Evolutionary conservation across 2,888 invertebrate species (phyloP).

Genomic region (Leucophenga maculata): DNA sequence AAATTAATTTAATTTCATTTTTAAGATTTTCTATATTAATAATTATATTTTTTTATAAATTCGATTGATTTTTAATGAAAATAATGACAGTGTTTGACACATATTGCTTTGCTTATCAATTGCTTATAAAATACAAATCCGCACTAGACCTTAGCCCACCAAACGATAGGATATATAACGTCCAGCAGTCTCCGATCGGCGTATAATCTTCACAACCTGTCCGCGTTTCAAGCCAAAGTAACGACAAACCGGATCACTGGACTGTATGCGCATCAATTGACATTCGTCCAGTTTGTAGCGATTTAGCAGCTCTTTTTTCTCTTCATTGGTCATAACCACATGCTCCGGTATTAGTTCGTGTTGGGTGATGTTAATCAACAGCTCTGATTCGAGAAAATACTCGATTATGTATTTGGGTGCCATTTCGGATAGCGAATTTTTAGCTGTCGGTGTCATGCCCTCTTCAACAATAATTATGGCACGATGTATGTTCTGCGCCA

Average conservation of each 20-base stretch:
- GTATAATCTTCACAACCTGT: slow-evolving; percentile 98
- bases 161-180: slow-evolving; percentile 98
- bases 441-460: slow-evolving; percentile 99
- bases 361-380: slow-evolving; percentile 97
- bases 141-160: slow-evolving; percentile 88
- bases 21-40: too few species aligned
- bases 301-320: slow-evolving; percentile 94
- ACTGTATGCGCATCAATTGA: slow-evolving; percentile 98
- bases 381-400: slow-evolving; percentile 94
- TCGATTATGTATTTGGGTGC: slow-evolving; percentile 99
- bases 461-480: slow-evolving; percentile 98
- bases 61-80: too few species aligned
- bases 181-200: slow-evolving; percentile 98
- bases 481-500: slow-evolving; percentile 98
- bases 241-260: slow-evolving; percentile 97
- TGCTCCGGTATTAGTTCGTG: slow-evolving; percentile 99
- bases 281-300: slow-evolving; percentile 98
- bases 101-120: too few species aligned
- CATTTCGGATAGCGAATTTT: slow-evolving; percentile 97
- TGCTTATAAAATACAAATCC: too few species aligned
- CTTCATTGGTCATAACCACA: slow-evolving; percentile 97
- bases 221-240: slow-evolving; percentile 99
- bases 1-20: too few species aligned
- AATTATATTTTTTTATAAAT: too few species aligned
- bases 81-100: too few species aligned